Evolutionary conservation across 1,140 invertebrate genomes (phyloP).

Genomic region (Macrosteles quadrilineatus): DNA sequence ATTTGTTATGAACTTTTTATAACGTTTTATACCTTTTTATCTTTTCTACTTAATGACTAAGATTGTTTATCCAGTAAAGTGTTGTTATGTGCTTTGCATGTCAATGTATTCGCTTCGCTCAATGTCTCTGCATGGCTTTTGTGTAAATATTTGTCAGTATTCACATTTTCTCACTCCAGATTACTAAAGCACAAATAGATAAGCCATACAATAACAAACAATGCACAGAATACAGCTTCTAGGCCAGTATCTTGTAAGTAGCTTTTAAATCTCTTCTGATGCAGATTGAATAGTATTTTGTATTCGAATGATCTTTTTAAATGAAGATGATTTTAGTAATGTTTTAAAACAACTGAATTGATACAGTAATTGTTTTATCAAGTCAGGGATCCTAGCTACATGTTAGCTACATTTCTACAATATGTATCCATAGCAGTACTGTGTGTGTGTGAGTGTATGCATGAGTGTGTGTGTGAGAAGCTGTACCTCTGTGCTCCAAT

Average conservation of each 20-base stretch:
- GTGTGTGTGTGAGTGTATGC: not conserved
- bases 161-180: not conserved
- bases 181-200: not conserved
- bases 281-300: no score
- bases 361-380: not conserved
- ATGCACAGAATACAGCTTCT: conserved; percentile 7
- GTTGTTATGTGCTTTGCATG: not conserved
- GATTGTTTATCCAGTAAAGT: conserved; percentile 2
- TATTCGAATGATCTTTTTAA: not conserved
- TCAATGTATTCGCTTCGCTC: not conserved
- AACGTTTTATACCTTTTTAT: conserved; percentile 31
- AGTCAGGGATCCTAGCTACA: no score
- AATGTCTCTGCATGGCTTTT: conserved; percentile 18
- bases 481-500: conserved; percentile 12
- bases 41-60: conserved; percentile 26
- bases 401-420: no score
- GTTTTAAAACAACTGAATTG: conserved; percentile 9
- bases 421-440: not conserved
- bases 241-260: not conserved
- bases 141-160: conserved; percentile 7
- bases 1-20: conserved; percentile 25
- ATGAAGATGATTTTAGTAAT: not conserved
- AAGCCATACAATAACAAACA: not conserved
- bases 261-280: no score
- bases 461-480: not conserved